A percentile compares a stretch with the other conserved stretches of the same genome.
phyloP scores from a whole-genome alignment of 2,113 vertebrate genomes.

The Chaenocephalus aceratus region DNA sequence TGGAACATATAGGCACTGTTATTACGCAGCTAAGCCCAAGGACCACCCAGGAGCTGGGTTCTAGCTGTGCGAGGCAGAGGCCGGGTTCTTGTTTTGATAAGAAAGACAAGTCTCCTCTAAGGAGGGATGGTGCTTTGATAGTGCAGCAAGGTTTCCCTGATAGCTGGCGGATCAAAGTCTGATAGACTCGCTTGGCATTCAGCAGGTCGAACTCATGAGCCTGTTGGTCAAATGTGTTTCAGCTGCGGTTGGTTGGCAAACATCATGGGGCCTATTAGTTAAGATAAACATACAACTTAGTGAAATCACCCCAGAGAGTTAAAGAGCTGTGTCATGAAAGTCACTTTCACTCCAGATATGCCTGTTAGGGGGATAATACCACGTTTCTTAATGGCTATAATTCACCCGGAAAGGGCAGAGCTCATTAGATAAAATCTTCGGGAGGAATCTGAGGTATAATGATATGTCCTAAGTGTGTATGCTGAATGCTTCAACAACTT shows the following conservation, averaged over 20 bases:
- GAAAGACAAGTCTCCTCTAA: conserved; percentile 63
- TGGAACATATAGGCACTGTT: conserved; percentile 74
- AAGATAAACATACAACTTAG: conserved; percentile 82
- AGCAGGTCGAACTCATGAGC: conserved; percentile 43
- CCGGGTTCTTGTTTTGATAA: conserved; percentile 73
- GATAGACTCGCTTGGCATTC: conserved; percentile 45
- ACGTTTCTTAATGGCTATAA: conserved; percentile 52
- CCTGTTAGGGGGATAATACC: conserved; percentile 24
- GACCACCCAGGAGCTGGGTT: conserved; percentile 82
- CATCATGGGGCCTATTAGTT: conserved; percentile 76
- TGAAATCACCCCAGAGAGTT: conserved; percentile 77
- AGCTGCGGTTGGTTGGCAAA: conserved; percentile 56
- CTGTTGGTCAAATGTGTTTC: conserved; percentile 30
- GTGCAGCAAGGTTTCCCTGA: conserved; percentile 52
- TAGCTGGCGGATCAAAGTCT: conserved; percentile 61
- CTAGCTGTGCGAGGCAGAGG: conserved; percentile 65
- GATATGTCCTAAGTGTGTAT: background rate
- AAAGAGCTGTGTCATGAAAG: conserved; percentile 70
- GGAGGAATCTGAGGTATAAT: conserved; percentile 10
- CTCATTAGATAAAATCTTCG: conserved; percentile 40
- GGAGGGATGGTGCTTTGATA: conserved; percentile 69
- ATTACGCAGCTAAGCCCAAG: conserved; percentile 60
- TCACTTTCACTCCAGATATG: conserved; percentile 72
- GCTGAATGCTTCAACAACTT: background rate
- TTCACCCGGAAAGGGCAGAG: conserved; percentile 48